phyloP scores from a whole-genome alignment of 30 jellyfish, hydroid and myxozoan species.

The Turritopsis dohrnii region DNA sequence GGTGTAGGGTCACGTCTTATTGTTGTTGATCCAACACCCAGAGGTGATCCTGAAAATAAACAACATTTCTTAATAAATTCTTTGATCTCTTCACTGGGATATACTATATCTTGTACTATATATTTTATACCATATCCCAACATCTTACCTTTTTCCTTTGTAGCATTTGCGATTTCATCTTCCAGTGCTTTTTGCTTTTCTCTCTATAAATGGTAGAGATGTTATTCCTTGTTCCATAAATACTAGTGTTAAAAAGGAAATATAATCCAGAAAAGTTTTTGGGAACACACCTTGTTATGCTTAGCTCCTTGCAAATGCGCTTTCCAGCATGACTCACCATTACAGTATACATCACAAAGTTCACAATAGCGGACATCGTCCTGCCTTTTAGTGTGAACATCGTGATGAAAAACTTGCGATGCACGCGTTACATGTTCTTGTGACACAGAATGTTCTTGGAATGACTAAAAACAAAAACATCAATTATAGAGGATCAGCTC shows the following conservation, averaged over 20 bases:
- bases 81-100: too few relatives aligned
- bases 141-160: neutral
- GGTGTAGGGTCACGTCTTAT: neutral
- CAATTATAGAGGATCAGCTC: too few relatives aligned
- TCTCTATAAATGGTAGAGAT: slow-evolving; percentile 1
- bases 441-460: slow-evolving; percentile 14
- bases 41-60: neutral
- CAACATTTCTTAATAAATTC: too few relatives aligned
- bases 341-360: slow-evolving; percentile 26
- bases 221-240: neutral
- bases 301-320: slow-evolving; percentile 32
- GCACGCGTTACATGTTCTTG: slow-evolving; percentile 1
- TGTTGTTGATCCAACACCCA: neutral
- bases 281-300: slow-evolving; percentile 22
- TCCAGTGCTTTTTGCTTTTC: slow-evolving; percentile 14
- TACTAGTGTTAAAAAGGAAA: neutral
- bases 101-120: too few relatives aligned
- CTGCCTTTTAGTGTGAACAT: neutral
- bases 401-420: slow-evolving; percentile 1
- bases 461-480: neutral
- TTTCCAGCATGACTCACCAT: slow-evolving; percentile 31
- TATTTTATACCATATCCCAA: too few relatives aligned
- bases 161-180: slow-evolving; percentile 6
- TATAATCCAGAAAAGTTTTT: neutral
- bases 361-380: slow-evolving; percentile 32